Percentiles rank a stretch among this genome's conserved stretches.
These are phyloP conservation scores for Sebastes cheni DNA, from an alignment of 2,797 vertebrate species.

Conservation along the genomic window DNA sequence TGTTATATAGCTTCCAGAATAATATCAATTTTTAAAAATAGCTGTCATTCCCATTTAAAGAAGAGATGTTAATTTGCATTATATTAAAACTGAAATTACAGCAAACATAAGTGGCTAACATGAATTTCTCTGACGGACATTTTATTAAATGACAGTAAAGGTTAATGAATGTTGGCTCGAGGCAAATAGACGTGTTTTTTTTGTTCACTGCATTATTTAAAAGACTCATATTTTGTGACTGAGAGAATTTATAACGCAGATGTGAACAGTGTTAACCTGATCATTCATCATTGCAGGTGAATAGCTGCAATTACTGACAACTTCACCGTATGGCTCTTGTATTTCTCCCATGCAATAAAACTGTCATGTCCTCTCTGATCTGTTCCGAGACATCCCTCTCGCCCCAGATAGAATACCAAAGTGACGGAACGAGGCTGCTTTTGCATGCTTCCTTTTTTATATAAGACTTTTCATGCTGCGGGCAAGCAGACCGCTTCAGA, in stretches of 20 bases:
- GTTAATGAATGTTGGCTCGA: background rate
- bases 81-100: background rate
- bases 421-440: slow-evolving; percentile 47
- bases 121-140: background rate
- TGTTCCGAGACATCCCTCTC: slow-evolving; percentile 41
- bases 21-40: too few relatives aligned
- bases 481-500: slow-evolving; percentile 28
- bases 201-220: background rate
- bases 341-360: slow-evolving; percentile 39
- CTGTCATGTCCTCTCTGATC: slow-evolving; percentile 27
- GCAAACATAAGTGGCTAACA: background rate
- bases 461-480: slow-evolving; percentile 32
- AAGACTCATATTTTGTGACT: background rate
- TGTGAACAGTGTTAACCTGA: background rate
- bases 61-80: background rate
- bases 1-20: too few relatives aligned
- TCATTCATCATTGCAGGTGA: slow-evolving; percentile 24
- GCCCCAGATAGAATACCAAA: slow-evolving; percentile 45
- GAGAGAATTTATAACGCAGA: background rate
- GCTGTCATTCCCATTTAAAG: background rate
- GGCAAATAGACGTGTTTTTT: background rate
- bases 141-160: background rate
- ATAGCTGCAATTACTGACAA: slow-evolving; percentile 23
- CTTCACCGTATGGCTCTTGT: background rate
- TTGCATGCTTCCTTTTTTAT: slow-evolving; percentile 39